A percentile compares a stretch with the other conserved stretches of the same genome.
These are phyloP conservation scores for Eulemur rubriventer DNA, from an alignment of 2,797 vertebrate species.

Conservation along the genomic window DNA sequence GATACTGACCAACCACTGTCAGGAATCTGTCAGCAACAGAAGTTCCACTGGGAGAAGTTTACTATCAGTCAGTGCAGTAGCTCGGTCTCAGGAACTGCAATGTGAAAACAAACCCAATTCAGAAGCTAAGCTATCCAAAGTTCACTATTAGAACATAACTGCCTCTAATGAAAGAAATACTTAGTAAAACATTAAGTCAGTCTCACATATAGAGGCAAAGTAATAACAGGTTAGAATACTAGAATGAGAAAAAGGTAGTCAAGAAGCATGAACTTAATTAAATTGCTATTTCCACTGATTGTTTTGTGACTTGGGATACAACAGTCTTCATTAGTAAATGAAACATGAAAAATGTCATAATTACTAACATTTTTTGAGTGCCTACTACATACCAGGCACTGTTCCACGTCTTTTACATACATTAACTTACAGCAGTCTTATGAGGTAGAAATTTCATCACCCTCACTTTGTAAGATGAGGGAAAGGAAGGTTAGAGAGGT, in stretches of 20 bases:
- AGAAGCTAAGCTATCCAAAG: background rate
- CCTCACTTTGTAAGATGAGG: conserved; percentile 15
- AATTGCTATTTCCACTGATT: background rate
- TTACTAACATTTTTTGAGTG: background rate
- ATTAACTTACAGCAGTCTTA: background rate
- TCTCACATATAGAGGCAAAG: background rate
- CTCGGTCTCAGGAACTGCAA: background rate
- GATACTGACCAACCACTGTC: background rate
- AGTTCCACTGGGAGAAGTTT: background rate
- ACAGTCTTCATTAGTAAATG: background rate
- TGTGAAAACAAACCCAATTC: background rate
- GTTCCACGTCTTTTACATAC: background rate
- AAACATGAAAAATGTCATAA: background rate
- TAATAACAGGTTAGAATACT: background rate
- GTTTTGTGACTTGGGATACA: background rate
- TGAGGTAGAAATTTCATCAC: background rate
- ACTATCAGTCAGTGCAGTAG: background rate
- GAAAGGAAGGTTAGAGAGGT: background rate
- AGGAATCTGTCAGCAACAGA: background rate
- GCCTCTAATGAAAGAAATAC: background rate
- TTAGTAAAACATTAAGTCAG: background rate
- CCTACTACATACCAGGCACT: background rate
- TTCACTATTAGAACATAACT: background rate
- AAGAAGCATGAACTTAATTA: background rate
- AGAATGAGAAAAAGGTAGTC: background rate